Base-by-base conservation (phyloP, 2,113 vertebrate species). In the Phyllostomus hastatus region DNA sequence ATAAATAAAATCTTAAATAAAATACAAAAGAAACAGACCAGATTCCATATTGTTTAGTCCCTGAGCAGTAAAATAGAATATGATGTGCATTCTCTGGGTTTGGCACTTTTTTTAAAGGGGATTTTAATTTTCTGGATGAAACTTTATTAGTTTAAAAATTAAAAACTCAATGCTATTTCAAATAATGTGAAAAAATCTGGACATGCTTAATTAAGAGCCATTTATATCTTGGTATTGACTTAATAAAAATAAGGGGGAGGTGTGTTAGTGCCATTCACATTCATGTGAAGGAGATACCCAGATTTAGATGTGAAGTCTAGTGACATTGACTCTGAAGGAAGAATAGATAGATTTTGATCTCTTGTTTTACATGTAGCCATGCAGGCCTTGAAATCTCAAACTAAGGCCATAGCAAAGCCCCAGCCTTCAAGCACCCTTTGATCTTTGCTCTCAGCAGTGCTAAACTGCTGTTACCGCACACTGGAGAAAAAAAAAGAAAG, bases 401-500 rank as follows among this genome's bases (percentile, higher is more conserved):
- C 43, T 57, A 90, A 75, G 46, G 82, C 66, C 38, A 76, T 50
- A 90, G 70, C 69, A 84, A 78, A 97, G 82, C 57, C 50, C 10
- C 24, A 41, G 10, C 22, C 0, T 90, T 73, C n/a, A 17, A 79
- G 82, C 72, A 69, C 1, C 8, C 10, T 38, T 54, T 97, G 96
- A 96, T 92, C 83, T 97, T 82, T 64, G 73, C 31, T 90, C 10
- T 90, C 31, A 89, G 50, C 2, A 31, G 54, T 24, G 16, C 81
- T 97, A 90, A 69, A 8, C 69, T 86, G 79, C 28, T 20, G 82
- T 59, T 79, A 31, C 94, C 92, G 90, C 88, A 88, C 78, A 19
- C 10, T 19, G 87, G 83, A 97, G 95, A 92, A 80, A 97, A 96
- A 81, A 31, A 66, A 95, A 97, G 96, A 96, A 98, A 98, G 97